These are phyloP conservation scores for Bicyclus anynana DNA, from an alignment of 1,140 invertebrate species.

Conservation along the genomic window DNA sequence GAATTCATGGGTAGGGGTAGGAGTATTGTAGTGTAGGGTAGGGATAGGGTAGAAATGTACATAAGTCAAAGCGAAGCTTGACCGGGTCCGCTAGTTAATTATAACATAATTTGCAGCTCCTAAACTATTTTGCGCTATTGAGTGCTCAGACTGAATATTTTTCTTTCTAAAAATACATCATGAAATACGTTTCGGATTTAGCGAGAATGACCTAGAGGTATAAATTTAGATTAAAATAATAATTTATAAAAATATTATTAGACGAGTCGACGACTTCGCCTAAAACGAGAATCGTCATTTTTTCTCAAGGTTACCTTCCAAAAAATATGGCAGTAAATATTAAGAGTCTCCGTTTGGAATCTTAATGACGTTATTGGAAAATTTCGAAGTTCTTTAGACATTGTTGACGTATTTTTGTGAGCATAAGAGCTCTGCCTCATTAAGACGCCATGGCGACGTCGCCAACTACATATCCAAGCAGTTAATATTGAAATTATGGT, in stretches of 20 bases:
- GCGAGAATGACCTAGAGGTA: slow-evolving; percentile 3
- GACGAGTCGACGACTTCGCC: slow-evolving; percentile 3
- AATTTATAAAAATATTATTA: slow-evolving; percentile 1
- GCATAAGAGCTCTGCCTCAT: too few relatives aligned
- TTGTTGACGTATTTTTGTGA: too few relatives aligned
- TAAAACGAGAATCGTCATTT: not conserved
- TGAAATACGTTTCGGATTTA: not conserved
- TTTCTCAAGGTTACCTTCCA: not conserved
- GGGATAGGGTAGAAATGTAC: too few relatives aligned
- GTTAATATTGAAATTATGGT: too few relatives aligned
- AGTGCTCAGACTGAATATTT: slow-evolving; percentile 13
- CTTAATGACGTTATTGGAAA: too few relatives aligned
- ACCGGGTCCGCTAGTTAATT: too few relatives aligned
- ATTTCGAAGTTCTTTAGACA: too few relatives aligned
- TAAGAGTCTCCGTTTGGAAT: not conserved
- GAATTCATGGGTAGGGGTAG: too few relatives aligned
- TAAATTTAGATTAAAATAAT: slow-evolving; percentile 2
- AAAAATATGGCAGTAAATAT: not conserved
- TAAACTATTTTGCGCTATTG: not conserved
- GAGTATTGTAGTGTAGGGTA: too few relatives aligned
- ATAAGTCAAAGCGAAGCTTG: too few relatives aligned
- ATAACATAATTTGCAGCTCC: not conserved
- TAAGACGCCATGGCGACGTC: too few relatives aligned
- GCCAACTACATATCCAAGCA: too few relatives aligned
- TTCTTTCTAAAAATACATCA: slow-evolving; percentile 10